Evolutionary conservation across 2,888 invertebrate genomes (phyloP).

Genomic region (Megastigmus dorsalis): DNA sequence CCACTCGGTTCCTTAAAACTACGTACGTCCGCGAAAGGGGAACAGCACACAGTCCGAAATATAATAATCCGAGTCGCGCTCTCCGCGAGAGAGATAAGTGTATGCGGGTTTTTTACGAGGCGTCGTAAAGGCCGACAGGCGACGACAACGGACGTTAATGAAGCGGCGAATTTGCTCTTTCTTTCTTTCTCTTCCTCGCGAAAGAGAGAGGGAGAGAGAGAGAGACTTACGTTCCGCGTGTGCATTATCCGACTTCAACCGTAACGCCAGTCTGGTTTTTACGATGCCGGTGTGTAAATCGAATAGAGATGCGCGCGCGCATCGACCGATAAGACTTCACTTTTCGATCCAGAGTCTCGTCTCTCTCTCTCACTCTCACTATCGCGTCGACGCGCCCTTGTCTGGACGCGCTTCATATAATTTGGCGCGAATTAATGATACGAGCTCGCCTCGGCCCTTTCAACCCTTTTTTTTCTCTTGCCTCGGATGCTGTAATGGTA

Average conservation of each 20-base stretch:
- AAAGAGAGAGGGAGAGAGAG: background rate
- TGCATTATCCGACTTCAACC: conserved; percentile 43
- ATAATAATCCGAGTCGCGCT: conserved; percentile 39
- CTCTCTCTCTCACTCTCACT: background rate
- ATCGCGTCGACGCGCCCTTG: background rate
- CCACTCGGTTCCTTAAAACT: background rate
- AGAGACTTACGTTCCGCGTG: conserved; percentile 57
- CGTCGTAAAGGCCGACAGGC: conserved; percentile 48
- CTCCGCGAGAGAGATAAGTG: conserved; percentile 48
- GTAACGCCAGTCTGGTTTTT: conserved; percentile 14
- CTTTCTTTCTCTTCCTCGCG: conserved; percentile 38
- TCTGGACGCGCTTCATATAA: conserved; percentile 1
- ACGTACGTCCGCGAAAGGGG: background rate
- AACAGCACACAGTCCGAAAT: background rate
- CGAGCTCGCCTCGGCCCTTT: background rate
- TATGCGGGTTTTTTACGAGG: conserved; percentile 53
- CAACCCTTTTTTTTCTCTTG: too few species aligned
- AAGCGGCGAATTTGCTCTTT: conserved; percentile 49
- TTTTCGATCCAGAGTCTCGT: too few species aligned
- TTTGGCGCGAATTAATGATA: background rate
- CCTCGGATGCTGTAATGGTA: too few species aligned
- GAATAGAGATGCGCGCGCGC: background rate
- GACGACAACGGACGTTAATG: conserved; percentile 53
- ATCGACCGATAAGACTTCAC: background rate
- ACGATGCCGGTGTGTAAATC: background rate